A percentile compares a stretch with the other conserved stretches of the same genome.
These are phyloP conservation scores for Thamnaconus septentrionalis DNA, from an alignment of 2,113 vertebrate species.

Conservation along the genomic window DNA sequence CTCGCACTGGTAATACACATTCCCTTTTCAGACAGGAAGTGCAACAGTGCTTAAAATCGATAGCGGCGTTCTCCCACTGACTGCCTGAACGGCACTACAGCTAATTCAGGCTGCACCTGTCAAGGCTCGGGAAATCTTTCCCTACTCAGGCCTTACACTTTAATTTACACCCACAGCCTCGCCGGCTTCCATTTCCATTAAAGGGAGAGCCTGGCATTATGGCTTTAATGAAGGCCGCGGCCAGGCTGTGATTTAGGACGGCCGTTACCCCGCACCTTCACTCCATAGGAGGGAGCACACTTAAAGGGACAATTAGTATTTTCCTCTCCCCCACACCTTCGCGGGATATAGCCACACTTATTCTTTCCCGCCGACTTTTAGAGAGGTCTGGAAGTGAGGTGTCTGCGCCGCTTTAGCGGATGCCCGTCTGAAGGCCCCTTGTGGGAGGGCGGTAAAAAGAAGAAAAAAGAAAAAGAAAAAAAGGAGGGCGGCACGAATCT, in stretches of 20 bases:
- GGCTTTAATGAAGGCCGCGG: conserved; percentile 78
- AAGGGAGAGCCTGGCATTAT: conserved; percentile 78
- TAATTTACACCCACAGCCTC: conserved; percentile 76
- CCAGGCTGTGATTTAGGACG: conserved; percentile 76
- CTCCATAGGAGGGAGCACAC: conserved; percentile 67
- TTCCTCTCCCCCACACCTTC: conserved; percentile 52
- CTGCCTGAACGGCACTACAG: conserved; percentile 78
- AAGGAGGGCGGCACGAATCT: background rate
- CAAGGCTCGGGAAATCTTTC: conserved; percentile 76
- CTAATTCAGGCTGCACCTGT: conserved; percentile 80
- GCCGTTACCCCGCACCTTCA: conserved; percentile 69
- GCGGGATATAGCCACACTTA: conserved; percentile 43
- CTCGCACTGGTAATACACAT: conserved; percentile 76
- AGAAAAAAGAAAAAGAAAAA: conserved; percentile 21
- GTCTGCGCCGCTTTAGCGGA: conserved; percentile 40
- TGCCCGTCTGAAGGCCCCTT: conserved; percentile 38
- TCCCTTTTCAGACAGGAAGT: conserved; percentile 77
- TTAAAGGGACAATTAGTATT: conserved; percentile 74
- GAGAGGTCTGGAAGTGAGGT: conserved; percentile 28
- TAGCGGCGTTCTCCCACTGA: conserved; percentile 74
- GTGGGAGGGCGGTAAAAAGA: conserved; percentile 39
- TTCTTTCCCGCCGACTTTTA: conserved; percentile 55
- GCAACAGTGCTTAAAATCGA: conserved; percentile 80
- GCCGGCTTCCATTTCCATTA: conserved; percentile 79
- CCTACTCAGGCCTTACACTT: conserved; percentile 69